These are phyloP conservation scores for Cherax destructor DNA, from an alignment of 1,140 invertebrate species.

Conservation along the genomic window DNA sequence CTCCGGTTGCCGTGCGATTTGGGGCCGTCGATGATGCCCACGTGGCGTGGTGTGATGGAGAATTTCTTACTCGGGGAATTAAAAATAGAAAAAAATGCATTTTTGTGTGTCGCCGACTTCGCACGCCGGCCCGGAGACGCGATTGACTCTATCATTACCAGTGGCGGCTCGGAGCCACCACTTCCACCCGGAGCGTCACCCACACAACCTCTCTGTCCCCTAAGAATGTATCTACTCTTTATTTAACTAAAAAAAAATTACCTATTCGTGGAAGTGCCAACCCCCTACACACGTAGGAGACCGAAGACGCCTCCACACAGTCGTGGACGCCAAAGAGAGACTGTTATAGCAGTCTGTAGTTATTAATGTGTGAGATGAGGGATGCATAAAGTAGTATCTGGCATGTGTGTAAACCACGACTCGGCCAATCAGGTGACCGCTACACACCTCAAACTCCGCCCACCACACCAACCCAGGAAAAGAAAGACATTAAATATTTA, in stretches of 20 bases:
- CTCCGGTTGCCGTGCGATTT: not conserved
- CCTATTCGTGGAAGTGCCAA: not conserved
- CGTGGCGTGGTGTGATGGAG: not conserved
- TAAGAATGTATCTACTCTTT: constrained; percentile 47
- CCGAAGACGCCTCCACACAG: not conserved
- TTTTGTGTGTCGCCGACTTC: constrained; percentile 62
- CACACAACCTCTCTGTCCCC: constrained; percentile 25
- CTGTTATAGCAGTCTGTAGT: not conserved
- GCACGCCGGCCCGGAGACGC: constrained; percentile 67
- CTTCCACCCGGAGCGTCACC: constrained; percentile 56
- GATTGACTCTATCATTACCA: constrained; percentile 69
- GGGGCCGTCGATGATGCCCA: not conserved
- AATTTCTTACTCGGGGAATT: not conserved
- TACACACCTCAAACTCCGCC: constrained; percentile 70
- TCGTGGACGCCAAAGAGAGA: not conserved
- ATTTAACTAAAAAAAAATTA: not conserved
- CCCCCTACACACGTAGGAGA: not conserved
- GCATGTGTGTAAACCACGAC: constrained; percentile 60
- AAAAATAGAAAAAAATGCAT: constrained; percentile 36
- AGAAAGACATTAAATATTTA: constrained; percentile 72
- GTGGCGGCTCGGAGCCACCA: constrained; percentile 40
- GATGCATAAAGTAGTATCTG: constrained; percentile 32
- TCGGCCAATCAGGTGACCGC: constrained; percentile 68
- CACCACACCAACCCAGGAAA: constrained; percentile 55
- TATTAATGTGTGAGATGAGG: not conserved